These are phyloP conservation scores for Taenaris catops DNA, from an alignment of 2,888 invertebrate species.

Conservation along the genomic window DNA sequence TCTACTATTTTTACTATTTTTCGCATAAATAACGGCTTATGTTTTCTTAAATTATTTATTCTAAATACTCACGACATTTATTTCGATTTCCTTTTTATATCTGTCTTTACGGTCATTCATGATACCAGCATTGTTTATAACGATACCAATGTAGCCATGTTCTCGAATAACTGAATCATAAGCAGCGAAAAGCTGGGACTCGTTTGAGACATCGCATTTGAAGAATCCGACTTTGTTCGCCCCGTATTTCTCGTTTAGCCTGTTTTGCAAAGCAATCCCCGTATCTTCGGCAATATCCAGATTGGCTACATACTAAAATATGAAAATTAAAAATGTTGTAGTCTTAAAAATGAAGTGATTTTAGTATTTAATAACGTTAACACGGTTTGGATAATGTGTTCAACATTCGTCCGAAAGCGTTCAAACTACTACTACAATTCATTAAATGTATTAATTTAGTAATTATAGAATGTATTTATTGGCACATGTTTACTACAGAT, in stretches of 20 bases:
- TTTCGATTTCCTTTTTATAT: conserved; percentile 38
- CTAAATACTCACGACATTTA: conserved; percentile 44
- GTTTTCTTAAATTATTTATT: too few species aligned
- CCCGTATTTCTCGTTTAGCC: conserved; percentile 37
- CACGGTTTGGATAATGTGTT: too few species aligned
- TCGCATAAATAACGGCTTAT: too few species aligned
- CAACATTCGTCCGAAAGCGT: too few species aligned
- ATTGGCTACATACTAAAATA: conserved; percentile 40
- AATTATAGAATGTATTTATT: too few species aligned
- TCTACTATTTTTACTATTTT: too few species aligned
- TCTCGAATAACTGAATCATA: conserved; percentile 33
- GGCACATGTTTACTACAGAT: too few species aligned
- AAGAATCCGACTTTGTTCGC: conserved; percentile 35
- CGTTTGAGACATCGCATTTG: conserved; percentile 45
- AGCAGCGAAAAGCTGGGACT: conserved; percentile 33
- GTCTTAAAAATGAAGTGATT: too few species aligned
- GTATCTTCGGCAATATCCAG: conserved; percentile 29
- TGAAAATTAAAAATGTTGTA: too few species aligned
- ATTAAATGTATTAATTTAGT: too few species aligned
- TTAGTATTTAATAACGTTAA: too few species aligned
- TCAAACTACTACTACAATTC: too few species aligned
- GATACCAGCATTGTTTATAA: conserved; percentile 47
- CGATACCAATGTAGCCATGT: conserved; percentile 37
- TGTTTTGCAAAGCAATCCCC: conserved; percentile 34
- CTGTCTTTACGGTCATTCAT: conserved; percentile 41